phyloP scores from a whole-genome alignment of 1,140 invertebrate species.

The Rhizoglyphus robini region DNA sequence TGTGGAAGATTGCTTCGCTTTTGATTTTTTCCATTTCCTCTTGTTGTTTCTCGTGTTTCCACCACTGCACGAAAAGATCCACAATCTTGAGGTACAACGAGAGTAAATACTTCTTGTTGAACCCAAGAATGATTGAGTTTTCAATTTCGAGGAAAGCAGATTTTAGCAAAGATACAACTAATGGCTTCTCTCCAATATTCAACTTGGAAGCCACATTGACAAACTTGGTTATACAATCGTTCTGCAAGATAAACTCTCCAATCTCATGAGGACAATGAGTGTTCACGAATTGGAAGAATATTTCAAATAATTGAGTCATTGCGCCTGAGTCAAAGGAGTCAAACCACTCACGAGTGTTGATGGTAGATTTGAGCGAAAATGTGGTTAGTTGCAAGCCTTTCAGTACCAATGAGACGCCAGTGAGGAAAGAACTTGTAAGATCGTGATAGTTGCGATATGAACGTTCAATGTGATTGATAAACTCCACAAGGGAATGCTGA shows the following conservation, averaged over 20 bases:
- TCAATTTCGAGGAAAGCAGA: slow-evolving; percentile 25
- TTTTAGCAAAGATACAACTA: slow-evolving; percentile 28
- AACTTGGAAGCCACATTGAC: neutral
- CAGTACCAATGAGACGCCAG: slow-evolving; percentile 13
- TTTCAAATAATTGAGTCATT: neutral
- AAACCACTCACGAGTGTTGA: neutral
- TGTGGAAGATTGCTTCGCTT: slow-evolving; percentile 58
- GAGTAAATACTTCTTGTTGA: slow-evolving; percentile 23
- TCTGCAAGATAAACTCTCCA: neutral
- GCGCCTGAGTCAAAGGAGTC: neutral
- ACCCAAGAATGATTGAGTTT: slow-evolving; percentile 24
- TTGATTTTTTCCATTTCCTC: slow-evolving; percentile 51
- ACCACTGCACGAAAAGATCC: slow-evolving; percentile 42
- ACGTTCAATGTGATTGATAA: slow-evolving; percentile 13
- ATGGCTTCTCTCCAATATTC: neutral
- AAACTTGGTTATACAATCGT: neutral
- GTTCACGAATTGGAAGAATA: neutral
- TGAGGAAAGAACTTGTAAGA: slow-evolving; percentile 16
- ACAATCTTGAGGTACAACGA: slow-evolving; percentile 16
- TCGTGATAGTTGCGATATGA: slow-evolving; percentile 20
- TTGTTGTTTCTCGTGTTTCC: slow-evolving; percentile 57
- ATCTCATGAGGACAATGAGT: neutral
- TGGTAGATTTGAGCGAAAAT: neutral
- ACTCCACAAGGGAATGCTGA: slow-evolving; percentile 6
- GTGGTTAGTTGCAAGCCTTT: slow-evolving; percentile 16